phyloP scores from a whole-genome alignment of 2,888 invertebrate species.

The Parnassius apollo region DNA sequence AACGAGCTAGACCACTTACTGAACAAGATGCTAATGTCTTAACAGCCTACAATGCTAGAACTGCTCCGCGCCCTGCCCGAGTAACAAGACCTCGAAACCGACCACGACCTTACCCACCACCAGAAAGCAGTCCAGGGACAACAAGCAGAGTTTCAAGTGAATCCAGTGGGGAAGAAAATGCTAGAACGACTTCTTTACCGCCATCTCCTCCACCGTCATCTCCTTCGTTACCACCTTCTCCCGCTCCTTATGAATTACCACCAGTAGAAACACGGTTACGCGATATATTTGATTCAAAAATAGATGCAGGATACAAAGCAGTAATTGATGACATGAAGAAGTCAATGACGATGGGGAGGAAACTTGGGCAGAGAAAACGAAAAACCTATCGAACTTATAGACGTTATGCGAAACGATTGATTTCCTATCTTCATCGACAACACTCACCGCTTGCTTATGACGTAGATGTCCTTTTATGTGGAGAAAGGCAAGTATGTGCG shows the following conservation, averaged over 20 bases:
- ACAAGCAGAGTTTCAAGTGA: slow-evolving; percentile 69
- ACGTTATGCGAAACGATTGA: slow-evolving; percentile 73
- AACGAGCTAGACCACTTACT: slow-evolving; percentile 69
- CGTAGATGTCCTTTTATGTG: slow-evolving; percentile 72
- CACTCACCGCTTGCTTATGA: slow-evolving; percentile 77
- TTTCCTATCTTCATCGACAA: slow-evolving; percentile 71
- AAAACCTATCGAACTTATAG: slow-evolving; percentile 75
- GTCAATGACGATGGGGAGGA: slow-evolving; percentile 76
- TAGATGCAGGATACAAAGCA: slow-evolving; percentile 78
- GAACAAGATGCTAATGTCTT: slow-evolving; percentile 78
- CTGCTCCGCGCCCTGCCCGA: slow-evolving; percentile 68
- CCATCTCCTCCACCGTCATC: slow-evolving; percentile 73
- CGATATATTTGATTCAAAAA: slow-evolving; percentile 76
- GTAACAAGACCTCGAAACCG: slow-evolving; percentile 62
- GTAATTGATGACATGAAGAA: slow-evolving; percentile 80
- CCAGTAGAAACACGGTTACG: slow-evolving; percentile 70
- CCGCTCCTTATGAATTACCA: slow-evolving; percentile 70
- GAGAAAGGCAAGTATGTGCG: slow-evolving; percentile 72
- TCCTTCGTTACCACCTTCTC: slow-evolving; percentile 69
- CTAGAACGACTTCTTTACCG: slow-evolving; percentile 59
- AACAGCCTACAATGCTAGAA: slow-evolving; percentile 76
- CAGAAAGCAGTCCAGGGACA: slow-evolving; percentile 54
- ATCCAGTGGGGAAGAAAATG: slow-evolving; percentile 75
- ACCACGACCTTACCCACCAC: slow-evolving; percentile 63
- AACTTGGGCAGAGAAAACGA: slow-evolving; percentile 68